Base-by-base conservation (phyloP, 2,113 vertebrate genomes). In the Rhinolophus ferrumequinum region DNA sequence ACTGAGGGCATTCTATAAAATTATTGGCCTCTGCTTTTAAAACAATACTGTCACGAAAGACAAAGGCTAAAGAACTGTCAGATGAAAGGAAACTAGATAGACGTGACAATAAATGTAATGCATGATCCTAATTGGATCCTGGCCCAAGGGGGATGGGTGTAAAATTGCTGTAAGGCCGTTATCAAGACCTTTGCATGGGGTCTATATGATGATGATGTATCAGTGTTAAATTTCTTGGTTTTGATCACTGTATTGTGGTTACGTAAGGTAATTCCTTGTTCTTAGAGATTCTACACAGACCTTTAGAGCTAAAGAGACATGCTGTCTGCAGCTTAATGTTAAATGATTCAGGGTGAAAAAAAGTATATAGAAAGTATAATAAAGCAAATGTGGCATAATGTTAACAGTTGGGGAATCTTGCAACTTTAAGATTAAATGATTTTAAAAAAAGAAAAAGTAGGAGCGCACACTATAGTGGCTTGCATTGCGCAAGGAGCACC, bases 251-350 rank as follows among this genome's bases (percentile, higher is more conserved):
- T 77, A 38, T 85, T 88, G 77, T 56, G 16, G 7, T 58, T 84
- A 69, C 72, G 2, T 80, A 77, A 66, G 15, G 21, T 41, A 86
- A 79, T 67, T 95, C 19, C 69, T 92, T 89, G 8, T 92, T 81
- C 35, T 95, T 97, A 73, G 69, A 52, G 89, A 87, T 67, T 50
- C 79, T 3, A 56, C n/a, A 86, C 5, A 77, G 41, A 86, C 33
- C 12, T 76, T 81, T 26, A 50, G 38, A n/a, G 24, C 60, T 83
- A 56, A 94, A 87, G 67, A 82, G 38, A 19, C 26, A 4, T 80
- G 44, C n/a, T 94, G 14, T 33, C 16, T 88, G 14, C n/a, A 70
- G 12, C 38, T 91, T 52, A 60, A 10, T 64, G 22, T 94, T 66
- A 66, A 88, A 52, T 33, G 14, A 22, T 58, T 22, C 33, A 60